A percentile compares a stretch with the other conserved stretches of the same genome.
Conservation (phyloP, 2,113 vertebrate species). For the Anarrhichthys ocellatus region DNA sequence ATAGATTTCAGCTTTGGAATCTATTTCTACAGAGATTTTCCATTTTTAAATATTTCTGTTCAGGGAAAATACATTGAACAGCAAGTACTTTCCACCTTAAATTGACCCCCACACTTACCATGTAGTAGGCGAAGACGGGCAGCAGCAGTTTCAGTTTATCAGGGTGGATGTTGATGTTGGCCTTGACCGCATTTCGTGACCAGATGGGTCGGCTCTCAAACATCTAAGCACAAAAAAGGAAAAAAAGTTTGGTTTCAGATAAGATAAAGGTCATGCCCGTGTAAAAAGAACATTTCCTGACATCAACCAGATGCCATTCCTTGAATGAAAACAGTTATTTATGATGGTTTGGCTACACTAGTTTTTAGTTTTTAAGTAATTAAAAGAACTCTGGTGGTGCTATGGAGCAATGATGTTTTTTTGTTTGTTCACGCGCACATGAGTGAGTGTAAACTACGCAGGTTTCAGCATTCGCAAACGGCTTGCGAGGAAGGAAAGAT, state of each 20-base stretch:
- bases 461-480: not conserved
- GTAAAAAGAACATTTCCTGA: not conserved
- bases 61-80: not conserved
- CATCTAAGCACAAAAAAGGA: slow-evolving; percentile 82
- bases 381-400: not conserved
- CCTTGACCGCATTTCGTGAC: slow-evolving; percentile 94
- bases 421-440: too few species aligned
- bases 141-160: slow-evolving; percentile 96
- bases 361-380: not conserved
- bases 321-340: not conserved
- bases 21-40: not conserved
- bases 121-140: slow-evolving; percentile 92
- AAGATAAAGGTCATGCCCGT: slow-evolving; percentile 18
- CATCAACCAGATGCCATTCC: not conserved
- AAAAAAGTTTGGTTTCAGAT: slow-evolving; percentile 48
- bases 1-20: not conserved
- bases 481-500: not conserved
- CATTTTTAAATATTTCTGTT: not conserved
- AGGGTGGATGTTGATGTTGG: slow-evolving; percentile 91
- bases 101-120: slow-evolving; percentile 82
- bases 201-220: slow-evolving; percentile 92
- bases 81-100: not conserved
- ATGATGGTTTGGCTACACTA: not conserved
- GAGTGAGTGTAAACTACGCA: not conserved
- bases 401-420: too few species aligned